phyloP scores from a whole-genome alignment of 1,140 invertebrate species.

The Schlechtendalia chinensis region DNA sequence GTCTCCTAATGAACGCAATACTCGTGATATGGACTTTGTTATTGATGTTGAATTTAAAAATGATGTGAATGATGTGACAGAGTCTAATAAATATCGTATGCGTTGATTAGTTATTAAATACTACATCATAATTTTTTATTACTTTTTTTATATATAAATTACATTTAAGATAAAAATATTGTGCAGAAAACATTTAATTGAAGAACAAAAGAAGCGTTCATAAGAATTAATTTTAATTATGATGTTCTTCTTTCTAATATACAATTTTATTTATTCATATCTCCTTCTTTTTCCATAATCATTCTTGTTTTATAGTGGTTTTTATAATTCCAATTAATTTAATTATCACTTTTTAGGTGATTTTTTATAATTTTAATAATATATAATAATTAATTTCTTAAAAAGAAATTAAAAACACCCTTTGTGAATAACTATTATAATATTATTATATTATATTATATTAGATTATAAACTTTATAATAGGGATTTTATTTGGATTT shows the following conservation, averaged over 20 bases:
- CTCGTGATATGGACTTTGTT: slow-evolving; percentile 94
- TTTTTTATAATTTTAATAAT: background rate
- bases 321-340: background rate
- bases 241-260: slow-evolving; percentile 5
- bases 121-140: background rate
- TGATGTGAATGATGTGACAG: slow-evolving; percentile 84
- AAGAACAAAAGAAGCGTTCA: slow-evolving; percentile 37
- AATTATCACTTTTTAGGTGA: slow-evolving; percentile 10
- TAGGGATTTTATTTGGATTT: no score
- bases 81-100: slow-evolving; percentile 94
- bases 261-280: slow-evolving; percentile 16
- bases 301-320: background rate
- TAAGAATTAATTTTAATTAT: slow-evolving; percentile 30
- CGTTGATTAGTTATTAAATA: slow-evolving; percentile 64
- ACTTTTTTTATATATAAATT: background rate
- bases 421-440: no score
- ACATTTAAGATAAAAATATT: slow-evolving; percentile 4
- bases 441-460: no score
- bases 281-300: background rate
- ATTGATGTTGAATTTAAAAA: slow-evolving; percentile 93
- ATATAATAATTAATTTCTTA: no score
- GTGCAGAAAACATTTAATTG: background rate
- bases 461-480: no score
- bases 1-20: slow-evolving; percentile 93
- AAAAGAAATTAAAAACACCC: no score